Evolutionary conservation across 2,113 vertebrate species (phyloP), one percentile per base, ranked within the genome.

Genomic region (Patagioenas fasciata): DNA sequence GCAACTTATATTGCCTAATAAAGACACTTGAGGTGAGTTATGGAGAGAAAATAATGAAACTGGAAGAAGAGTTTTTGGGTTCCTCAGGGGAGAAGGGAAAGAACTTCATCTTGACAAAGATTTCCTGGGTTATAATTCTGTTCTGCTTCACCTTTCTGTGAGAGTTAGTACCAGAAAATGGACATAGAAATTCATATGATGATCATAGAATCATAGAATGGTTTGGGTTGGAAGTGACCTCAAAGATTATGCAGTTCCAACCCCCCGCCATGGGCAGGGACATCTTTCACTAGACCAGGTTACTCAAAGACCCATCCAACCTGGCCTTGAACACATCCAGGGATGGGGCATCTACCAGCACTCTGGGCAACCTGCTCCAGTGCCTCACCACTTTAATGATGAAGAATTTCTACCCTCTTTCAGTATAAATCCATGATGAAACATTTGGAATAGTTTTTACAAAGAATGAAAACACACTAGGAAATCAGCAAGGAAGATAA

Each of bases 161-260:
- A 26, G 17, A 29, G 23, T 3, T 15, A 31, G 44, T 25, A 40
- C 34, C 6, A 54, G 60, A 9, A 69, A 69, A 25, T 1, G 15
- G 7, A 42, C 14, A 6, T 32, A 32, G 4, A 9, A 40, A 44
- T 44, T 36, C 36, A 9, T 8, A 0, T 2, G 29, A 36, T 42
- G 81, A 10, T 18, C 11, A 56, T 44, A 17, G 42, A 44, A 44
- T 44, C 42, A 44, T 44, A 44, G 42, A 44, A 17, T 44, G 42
- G 42, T 44, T 44, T 44, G 15, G 42, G 16, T 44, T 44, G 42
- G 42, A 44, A 44, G 42, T 44, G 6, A 44, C 42, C 42, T 44
- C 7, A 44, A 44, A 44, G 42, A 44, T 47, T 47, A 19, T 19
- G 44, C 19, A 47, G 44, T 47, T 47, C 44, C 44, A 47, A 47